phyloP scores from a whole-genome alignment of 1,140 invertebrate species.

The Schmidtea mediterranea region DNA sequence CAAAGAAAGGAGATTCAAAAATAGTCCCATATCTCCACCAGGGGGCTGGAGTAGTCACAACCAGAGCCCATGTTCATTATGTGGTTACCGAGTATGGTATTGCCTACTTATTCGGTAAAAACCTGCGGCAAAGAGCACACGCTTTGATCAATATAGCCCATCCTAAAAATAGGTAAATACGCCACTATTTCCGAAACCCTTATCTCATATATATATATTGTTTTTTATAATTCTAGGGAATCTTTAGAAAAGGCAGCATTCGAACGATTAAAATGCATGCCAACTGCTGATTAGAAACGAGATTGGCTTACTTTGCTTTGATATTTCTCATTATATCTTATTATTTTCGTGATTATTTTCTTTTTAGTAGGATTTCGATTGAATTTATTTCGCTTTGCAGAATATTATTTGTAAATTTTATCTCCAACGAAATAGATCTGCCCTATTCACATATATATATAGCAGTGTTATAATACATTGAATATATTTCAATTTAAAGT shows the following conservation, averaged over 20 bases:
- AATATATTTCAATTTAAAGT: no score
- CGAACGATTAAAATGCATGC: slow-evolving; percentile 59
- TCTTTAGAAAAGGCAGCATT: slow-evolving; percentile 57
- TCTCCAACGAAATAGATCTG: no score
- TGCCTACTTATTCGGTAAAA: slow-evolving; percentile 61
- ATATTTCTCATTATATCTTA: no score
- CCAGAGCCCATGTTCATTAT: slow-evolving; percentile 64
- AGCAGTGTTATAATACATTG: no score
- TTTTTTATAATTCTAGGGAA: slow-evolving; percentile 25
- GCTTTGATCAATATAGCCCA: slow-evolving; percentile 64
- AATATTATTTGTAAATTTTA: no score
- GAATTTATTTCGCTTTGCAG: no score
- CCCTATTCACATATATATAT: no score
- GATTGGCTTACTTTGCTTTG: no score
- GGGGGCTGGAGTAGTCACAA: slow-evolving; percentile 76
- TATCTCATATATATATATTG: neutral
- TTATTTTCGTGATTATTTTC: no score
- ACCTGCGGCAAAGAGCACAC: slow-evolving; percentile 53
- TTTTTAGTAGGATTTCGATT: no score
- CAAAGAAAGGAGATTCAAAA: slow-evolving; percentile 57
- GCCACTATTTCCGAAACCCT: neutral
- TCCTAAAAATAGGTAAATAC: slow-evolving; percentile 42
- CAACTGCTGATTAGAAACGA: slow-evolving; percentile 28
- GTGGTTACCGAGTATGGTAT: slow-evolving; percentile 74
- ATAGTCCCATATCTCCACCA: slow-evolving; percentile 31